Evolutionary conservation across 1,140 invertebrate species (phyloP).

Genomic region (Sitophilus oryzae): DNA sequence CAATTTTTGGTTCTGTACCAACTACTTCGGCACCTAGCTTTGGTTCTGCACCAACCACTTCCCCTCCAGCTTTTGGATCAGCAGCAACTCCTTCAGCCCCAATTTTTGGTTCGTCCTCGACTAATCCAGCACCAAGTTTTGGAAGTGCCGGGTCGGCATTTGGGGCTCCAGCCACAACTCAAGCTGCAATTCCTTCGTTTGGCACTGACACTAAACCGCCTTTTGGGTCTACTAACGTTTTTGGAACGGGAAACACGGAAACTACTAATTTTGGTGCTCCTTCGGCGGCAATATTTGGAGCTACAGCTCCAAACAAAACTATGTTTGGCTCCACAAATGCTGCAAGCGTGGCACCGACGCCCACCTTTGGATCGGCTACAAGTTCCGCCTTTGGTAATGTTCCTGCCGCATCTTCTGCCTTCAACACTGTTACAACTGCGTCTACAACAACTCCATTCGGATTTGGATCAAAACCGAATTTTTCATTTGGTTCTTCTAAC

Average conservation of each 20-base stretch:
- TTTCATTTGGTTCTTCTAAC: constrained; percentile 2
- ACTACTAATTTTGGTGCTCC: not conserved
- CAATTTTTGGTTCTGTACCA: not conserved
- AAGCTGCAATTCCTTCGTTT: not conserved
- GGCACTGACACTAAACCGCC: not conserved
- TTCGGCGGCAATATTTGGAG: constrained; percentile 1
- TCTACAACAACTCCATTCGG: not conserved
- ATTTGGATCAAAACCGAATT: constrained; percentile 10
- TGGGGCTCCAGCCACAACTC: not conserved
- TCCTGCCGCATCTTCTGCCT: not conserved
- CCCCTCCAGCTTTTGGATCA: not conserved
- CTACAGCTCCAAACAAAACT: not conserved
- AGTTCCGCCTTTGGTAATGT: not conserved
- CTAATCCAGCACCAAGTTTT: not conserved
- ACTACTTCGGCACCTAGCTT: not conserved
- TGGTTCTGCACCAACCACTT: not conserved
- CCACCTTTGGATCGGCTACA: not conserved
- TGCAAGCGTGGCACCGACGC: not conserved
- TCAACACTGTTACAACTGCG: not conserved
- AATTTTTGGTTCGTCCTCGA: not conserved
- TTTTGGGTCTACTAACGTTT: not conserved
- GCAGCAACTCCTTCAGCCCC: constrained; percentile 1
- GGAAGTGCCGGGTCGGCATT: not conserved
- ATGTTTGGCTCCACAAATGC: not conserved
- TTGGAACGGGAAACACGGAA: not conserved